Conservation (phyloP, 2,888 invertebrate species). For the Sarcophaga variegata region DNA sequence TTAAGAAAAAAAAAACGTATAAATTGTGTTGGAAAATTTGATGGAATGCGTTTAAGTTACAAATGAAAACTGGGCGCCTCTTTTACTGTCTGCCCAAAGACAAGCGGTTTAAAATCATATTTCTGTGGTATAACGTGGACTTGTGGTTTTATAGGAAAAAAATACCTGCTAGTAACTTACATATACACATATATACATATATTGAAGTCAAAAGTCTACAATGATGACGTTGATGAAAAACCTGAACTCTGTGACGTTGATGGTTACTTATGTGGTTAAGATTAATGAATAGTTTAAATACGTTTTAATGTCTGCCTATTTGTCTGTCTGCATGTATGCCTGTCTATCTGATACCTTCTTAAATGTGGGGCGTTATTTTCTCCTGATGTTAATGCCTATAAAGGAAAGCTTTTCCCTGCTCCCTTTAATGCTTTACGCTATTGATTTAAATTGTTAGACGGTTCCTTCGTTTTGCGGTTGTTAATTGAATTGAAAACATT, state of each 20-base stretch:
- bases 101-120: background rate
- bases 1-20: slow-evolving; percentile 21
- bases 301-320: slow-evolving; percentile 55
- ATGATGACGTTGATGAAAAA: slow-evolving; percentile 43
- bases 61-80: slow-evolving; percentile 63
- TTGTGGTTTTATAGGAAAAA: slow-evolving; percentile 41
- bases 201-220: background rate
- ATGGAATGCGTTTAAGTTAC: slow-evolving; percentile 61
- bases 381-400: slow-evolving; percentile 34
- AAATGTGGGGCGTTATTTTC: slow-evolving; percentile 56
- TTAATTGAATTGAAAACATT: slow-evolving; percentile 59
- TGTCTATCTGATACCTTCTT: slow-evolving; percentile 52
- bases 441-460: slow-evolving; percentile 63
- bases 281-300: slow-evolving; percentile 68
- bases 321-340: background rate
- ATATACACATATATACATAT: background rate
- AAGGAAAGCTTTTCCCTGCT: slow-evolving; percentile 17
- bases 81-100: slow-evolving; percentile 22
- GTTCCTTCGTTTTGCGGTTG: slow-evolving; percentile 34
- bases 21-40: slow-evolving; percentile 49
- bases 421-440: slow-evolving; percentile 21
- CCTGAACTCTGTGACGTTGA: slow-evolving; percentile 65
- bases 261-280: slow-evolving; percentile 67
- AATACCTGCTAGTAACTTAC: too few relatives aligned
- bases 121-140: slow-evolving; percentile 10